Evolutionary conservation across 2,113 vertebrate genomes (phyloP).

Genomic region (Callipepla squamata): DNA sequence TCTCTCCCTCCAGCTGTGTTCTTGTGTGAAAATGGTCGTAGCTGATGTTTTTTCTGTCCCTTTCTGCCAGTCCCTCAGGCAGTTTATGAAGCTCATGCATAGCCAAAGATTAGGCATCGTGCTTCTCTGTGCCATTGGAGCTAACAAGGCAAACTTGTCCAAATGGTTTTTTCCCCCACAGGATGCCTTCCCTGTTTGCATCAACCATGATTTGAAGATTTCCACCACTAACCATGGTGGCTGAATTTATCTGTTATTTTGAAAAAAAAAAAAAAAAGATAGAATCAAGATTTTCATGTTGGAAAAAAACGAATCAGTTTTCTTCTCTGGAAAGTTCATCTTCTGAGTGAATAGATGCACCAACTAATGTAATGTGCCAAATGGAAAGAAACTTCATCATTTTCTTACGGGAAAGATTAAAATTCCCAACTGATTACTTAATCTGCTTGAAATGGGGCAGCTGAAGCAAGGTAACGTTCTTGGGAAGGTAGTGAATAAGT

Average conservation of each 20-base stretch:
- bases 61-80: conserved; percentile 53
- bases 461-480: background rate
- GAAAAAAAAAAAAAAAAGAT: too few species aligned
- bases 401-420: background rate
- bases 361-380: background rate
- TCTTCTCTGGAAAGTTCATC: background rate
- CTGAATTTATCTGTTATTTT: background rate
- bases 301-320: background rate
- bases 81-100: conserved; percentile 31
- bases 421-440: background rate
- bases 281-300: background rate
- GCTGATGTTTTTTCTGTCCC: conserved; percentile 32
- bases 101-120: background rate
- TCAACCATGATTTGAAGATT: background rate
- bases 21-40: conserved; percentile 26
- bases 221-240: background rate
- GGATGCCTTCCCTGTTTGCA: background rate
- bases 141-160: conserved; percentile 20
- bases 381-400: background rate
- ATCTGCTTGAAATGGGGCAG: background rate
- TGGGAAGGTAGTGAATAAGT: background rate
- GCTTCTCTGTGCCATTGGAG: background rate
- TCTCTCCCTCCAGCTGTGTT: conserved; percentile 53
- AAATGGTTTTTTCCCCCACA: background rate
- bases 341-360: background rate